Conservation (phyloP, 2,888 invertebrate genomes). For the Nyleta sp. region DNA sequence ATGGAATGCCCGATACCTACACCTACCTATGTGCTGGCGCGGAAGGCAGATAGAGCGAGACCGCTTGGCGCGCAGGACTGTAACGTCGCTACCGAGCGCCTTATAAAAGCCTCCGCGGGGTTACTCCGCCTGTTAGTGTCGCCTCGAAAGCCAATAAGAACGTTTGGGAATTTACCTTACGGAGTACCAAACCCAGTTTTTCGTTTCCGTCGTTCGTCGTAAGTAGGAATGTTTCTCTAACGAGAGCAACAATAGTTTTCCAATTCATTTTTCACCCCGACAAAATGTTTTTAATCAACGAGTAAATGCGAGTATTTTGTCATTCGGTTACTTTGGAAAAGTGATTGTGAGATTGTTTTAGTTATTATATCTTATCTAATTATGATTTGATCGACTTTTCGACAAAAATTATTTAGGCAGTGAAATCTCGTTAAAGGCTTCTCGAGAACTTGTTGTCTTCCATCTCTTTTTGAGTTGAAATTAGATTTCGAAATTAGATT, state of each 20-base stretch:
- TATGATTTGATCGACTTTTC: too few species aligned
- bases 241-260: not conserved
- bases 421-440: too few species aligned
- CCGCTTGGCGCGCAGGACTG: constrained; percentile 75
- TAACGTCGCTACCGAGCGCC: constrained; percentile 62
- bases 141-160: constrained; percentile 63
- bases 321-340: too few species aligned
- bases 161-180: constrained; percentile 46
- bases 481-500: not conserved
- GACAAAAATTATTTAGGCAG: too few species aligned
- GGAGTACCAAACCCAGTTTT: constrained; percentile 37
- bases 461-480: too few species aligned
- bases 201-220: not conserved
- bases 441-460: too few species aligned
- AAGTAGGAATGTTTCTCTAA: constrained; percentile 14
- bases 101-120: constrained; percentile 79
- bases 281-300: too few species aligned
- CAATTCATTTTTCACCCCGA: not conserved
- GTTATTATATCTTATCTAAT: too few species aligned
- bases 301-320: too few species aligned
- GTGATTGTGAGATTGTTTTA: too few species aligned
- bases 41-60: constrained; percentile 48
- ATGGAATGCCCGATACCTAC: constrained; percentile 46
- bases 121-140: constrained; percentile 77
- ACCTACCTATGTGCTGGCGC: constrained; percentile 28